Base-by-base conservation (phyloP, 1,140 invertebrate genomes). In the Zaprionus tsacasi region DNA sequence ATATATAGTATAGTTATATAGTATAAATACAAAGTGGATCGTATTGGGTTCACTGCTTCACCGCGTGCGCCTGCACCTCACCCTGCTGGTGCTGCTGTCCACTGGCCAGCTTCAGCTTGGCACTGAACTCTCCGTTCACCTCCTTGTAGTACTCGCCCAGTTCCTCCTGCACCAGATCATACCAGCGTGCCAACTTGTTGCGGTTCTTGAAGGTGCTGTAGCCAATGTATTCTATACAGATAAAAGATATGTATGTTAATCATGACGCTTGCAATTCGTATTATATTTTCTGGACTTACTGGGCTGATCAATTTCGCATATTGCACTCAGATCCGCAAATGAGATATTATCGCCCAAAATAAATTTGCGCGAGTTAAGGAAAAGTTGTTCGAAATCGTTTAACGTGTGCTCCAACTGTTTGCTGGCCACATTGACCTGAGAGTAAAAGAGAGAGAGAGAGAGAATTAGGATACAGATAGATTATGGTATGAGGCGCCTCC, bases 271-370 rank as follows among this genome's bases (percentile, higher is more conserved):
- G 15, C 13, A 40, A 15, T 12, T 52, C 27, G 7, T 54, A 21
- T 38, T 12, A 0, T 2, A 0, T 33, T 13, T 43, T 1, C 35
- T 10, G 21, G 2, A 93, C 79, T 95, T 93, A 92, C 94, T 94
- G 50, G 96, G 95, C 93, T 98, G 97, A 92, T 98, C 96, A 36
- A 98, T 93, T 93, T 98, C 97, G 91, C 96, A 97, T 15, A 95
- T 95, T 6, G 95, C 96, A 60, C 97, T 93, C 54, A 98, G 90
- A 93, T 98, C 97, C 36, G 97, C 97, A 40, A 97, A 95, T 7
- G 95, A 95, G 13, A 94, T 82, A 7, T 96, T 94, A 81, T 96
- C 91, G 78, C 97, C 96, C 64, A 93, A 92, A 25, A 98, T 92
- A 81, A 95, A 98, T 60, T 94, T 93, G 13, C 94, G 94, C 3